Base-by-base conservation (phyloP, 1,140 invertebrate genomes). In the Zaprionus nigranus region DNA sequence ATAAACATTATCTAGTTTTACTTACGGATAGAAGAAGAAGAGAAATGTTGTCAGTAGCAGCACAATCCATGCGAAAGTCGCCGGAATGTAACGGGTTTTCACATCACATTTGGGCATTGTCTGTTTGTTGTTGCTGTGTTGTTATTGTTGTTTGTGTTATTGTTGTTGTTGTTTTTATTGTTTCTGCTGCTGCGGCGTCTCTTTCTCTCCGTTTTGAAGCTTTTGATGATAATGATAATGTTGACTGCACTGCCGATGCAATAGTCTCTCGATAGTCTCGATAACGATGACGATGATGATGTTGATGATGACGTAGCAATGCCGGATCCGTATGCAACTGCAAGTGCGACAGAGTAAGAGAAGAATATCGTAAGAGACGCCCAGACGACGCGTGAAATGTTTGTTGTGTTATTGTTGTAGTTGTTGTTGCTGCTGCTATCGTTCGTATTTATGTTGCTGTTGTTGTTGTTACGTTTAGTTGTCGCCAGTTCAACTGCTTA, bases 21-120 rank as follows among this genome's bases (percentile, higher is more conserved):
- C 97, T 98, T 95, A 99, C 98, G 98, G 97, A 94, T 97, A 99
- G 93, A 96, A 97, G 94, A 99, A 99, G 95, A 99, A 99, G 79
- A 98, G 95, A 87, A 96, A 96, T 79, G 98, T 99, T 77, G 98
- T 97, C 88, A 95, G 95, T 87, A 99, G 94, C 79, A 99, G 94
- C 88, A 99, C 94, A 75, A 96, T 96, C 98, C 98, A 99, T 91
- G 98, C 98, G 94, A 98, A 97, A 91, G 97, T 97, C 92, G 98
- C 98, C 93, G 98, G 98, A 94, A 99, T 96, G 94, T 97, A 98
- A 94, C 96, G 96, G 92, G 97, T 97, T 94, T 96, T 97, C 92
- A 97, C 96, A 95, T 97, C 97, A 95, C 97, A 98, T 96, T 96
- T 97, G 95, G 97, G 96, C 97, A 97, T 98, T 95, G 59, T 75